Evolutionary conservation across 2,113 vertebrate species (phyloP).

Genomic region (Chitala chitala): DNA sequence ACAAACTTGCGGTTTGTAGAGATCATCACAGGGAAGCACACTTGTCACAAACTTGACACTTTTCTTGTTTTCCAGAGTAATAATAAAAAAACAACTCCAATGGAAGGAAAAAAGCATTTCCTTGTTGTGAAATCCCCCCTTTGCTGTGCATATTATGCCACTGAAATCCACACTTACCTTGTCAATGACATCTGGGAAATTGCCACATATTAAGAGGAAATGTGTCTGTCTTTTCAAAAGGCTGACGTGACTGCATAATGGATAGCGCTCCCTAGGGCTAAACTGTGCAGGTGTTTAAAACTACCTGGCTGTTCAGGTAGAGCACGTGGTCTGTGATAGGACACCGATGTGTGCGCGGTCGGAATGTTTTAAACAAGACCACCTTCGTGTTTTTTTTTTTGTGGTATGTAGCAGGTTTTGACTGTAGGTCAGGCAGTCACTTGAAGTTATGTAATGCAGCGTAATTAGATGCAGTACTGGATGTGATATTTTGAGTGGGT

Average conservation of each 20-base stretch:
- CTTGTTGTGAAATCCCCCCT: constrained; percentile 89
- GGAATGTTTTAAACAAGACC: too few species aligned
- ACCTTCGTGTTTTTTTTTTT: too few species aligned
- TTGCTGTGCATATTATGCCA: constrained; percentile 80
- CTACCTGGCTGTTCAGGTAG: constrained; percentile 34
- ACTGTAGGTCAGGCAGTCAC: too few species aligned
- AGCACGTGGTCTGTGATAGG: constrained; percentile 3
- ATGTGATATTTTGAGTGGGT: too few species aligned
- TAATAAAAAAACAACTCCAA: constrained; percentile 46
- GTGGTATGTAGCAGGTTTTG: too few species aligned
- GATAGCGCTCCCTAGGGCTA: constrained; percentile 51
- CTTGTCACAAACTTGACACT: constrained; percentile 66
- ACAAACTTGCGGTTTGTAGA: constrained; percentile 52
- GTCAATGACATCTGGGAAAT: constrained; percentile 99
- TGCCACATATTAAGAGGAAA: constrained; percentile 97
- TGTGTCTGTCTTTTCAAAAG: constrained; percentile 83
- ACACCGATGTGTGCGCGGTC: not conserved
- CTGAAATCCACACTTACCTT: constrained; percentile 97
- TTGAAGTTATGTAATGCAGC: too few species aligned
- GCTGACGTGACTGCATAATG: constrained; percentile 60
- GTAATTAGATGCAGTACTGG: too few species aligned
- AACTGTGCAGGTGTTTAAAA: constrained; percentile 36
- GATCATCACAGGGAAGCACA: constrained; percentile 49
- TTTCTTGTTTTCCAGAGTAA: constrained; percentile 52
- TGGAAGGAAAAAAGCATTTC: constrained; percentile 66